Percentiles rank a stretch among this genome's conserved stretches.
Conservation (phyloP, 2,888 invertebrate genomes). For the Stratiomys singularior region DNA sequence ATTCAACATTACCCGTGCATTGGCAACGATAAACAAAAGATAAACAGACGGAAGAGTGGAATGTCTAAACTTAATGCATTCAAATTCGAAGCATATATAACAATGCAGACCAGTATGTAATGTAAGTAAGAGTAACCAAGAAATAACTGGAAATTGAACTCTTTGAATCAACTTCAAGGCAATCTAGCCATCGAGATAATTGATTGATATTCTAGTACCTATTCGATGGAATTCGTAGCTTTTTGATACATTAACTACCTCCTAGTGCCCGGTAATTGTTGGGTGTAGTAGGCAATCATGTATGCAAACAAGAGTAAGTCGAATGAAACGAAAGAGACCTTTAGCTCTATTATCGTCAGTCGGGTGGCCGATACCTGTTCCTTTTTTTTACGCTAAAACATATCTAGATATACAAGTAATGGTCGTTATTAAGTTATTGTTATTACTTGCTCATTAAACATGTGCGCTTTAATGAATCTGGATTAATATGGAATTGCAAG, state of each 20-base stretch:
- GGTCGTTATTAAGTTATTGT: not conserved
- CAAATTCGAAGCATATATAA: too few relatives aligned
- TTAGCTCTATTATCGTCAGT: not conserved
- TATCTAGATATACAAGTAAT: not conserved
- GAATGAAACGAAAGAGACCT: not conserved
- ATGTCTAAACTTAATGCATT: not conserved
- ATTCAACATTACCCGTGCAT: too few relatives aligned
- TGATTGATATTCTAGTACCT: constrained; percentile 39
- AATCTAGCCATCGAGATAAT: constrained; percentile 36
- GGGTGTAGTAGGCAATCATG: constrained; percentile 25
- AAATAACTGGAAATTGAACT: constrained; percentile 42
- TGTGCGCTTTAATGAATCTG: constrained; percentile 13
- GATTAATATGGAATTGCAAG: not conserved
- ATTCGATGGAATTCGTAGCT: not conserved
- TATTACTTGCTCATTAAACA: constrained; percentile 21
- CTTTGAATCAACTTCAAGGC: constrained; percentile 35
- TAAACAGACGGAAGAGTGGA: constrained; percentile 24
- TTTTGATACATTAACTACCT: constrained; percentile 16
- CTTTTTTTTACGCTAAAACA: not conserved
- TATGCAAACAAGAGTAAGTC: constrained; percentile 13
- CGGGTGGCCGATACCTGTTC: not conserved
- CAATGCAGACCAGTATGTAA: too few relatives aligned
- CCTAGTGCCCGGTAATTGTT: constrained; percentile 24
- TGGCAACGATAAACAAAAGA: not conserved
- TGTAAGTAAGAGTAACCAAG: too few relatives aligned